These are phyloP conservation scores for Electrona antarctica DNA, from an alignment of 2,113 vertebrate genomes.

Conservation along the genomic window DNA sequence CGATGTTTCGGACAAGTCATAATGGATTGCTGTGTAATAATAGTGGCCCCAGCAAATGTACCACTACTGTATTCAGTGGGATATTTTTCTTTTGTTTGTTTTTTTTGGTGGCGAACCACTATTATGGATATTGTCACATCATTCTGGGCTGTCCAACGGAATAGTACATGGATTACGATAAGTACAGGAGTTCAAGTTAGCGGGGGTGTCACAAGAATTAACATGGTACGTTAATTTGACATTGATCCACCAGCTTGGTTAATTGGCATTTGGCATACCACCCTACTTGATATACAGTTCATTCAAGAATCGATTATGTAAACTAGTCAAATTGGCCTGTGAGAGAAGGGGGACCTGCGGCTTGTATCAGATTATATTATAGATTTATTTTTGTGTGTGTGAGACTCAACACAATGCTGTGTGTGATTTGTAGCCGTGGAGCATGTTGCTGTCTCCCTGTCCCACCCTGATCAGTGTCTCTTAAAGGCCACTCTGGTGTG, in stretches of 20 bases:
- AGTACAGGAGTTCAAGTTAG: too few relatives aligned
- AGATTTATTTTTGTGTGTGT: conserved; percentile 20
- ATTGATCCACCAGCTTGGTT: conserved; percentile 13
- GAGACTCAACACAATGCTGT: conserved; percentile 20
- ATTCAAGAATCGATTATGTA: conserved; percentile 25
- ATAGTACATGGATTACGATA: too few relatives aligned
- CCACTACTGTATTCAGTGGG: too few relatives aligned
- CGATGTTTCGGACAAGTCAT: too few relatives aligned
- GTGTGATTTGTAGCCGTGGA: conserved; percentile 30
- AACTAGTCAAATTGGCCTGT: conserved; percentile 23
- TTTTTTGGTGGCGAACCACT: too few relatives aligned
- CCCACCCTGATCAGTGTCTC: conserved; percentile 27
- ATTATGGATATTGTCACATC: too few relatives aligned
- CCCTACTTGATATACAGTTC: conserved; percentile 50
- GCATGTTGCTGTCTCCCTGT: conserved; percentile 57
- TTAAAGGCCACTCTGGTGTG: conserved; percentile 20
- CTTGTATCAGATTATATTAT: conserved; percentile 16
- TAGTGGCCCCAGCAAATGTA: too few relatives aligned
- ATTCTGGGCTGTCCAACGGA: too few relatives aligned
- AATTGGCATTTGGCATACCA: conserved; percentile 34
- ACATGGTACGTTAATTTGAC: not conserved
- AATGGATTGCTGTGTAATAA: too few relatives aligned
- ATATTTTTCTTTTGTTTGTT: too few relatives aligned
- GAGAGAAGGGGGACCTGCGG: conserved; percentile 12
- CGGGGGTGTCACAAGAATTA: too few relatives aligned